Conservation (phyloP, 2,797 vertebrate genomes). For the Phalanger gymnotis region DNA sequence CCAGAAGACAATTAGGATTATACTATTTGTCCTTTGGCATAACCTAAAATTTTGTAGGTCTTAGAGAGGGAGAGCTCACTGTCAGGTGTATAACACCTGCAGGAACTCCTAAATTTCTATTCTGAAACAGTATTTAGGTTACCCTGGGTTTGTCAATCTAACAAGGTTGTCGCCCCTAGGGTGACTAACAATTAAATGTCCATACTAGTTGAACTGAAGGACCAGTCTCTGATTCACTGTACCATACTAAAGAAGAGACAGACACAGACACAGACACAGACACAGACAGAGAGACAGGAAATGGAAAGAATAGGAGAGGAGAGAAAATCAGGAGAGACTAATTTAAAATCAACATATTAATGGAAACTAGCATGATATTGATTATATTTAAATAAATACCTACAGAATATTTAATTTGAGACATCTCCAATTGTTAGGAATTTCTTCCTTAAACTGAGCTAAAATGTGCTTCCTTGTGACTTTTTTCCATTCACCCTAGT, state of each 20-base stretch:
- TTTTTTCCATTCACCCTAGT: not conserved
- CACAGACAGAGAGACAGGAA: not conserved
- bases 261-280: too few relatives aligned
- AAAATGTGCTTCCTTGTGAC: not conserved
- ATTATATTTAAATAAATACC: conserved; percentile 6
- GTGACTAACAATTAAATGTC: not conserved
- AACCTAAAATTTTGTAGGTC: not conserved
- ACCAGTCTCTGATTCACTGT: not conserved
- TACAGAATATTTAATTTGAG: conserved; percentile 32
- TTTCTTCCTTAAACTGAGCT: conserved; percentile 29
- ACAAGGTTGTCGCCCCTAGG: not conserved
- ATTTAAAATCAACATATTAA: conserved; percentile 17
- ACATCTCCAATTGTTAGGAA: conserved; percentile 26
- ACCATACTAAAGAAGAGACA: not conserved
- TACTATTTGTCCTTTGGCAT: conserved; percentile 21
- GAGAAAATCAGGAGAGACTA: not conserved
- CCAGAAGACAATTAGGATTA: conserved; percentile 31
- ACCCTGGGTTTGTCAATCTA: conserved; percentile 22
- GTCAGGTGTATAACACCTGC: conserved; percentile 49
- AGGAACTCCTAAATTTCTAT: conserved; percentile 57
- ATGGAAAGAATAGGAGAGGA: not conserved
- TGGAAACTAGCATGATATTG: conserved; percentile 32
- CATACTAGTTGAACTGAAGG: not conserved
- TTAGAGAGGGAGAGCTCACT: conserved; percentile 37
- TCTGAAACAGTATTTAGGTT: conserved; percentile 45